Percentiles rank a stretch among this genome's conserved stretches.
These are phyloP conservation scores for Melanophora roralis DNA, from an alignment of 2,888 invertebrate genomes.

Conservation along the genomic window DNA sequence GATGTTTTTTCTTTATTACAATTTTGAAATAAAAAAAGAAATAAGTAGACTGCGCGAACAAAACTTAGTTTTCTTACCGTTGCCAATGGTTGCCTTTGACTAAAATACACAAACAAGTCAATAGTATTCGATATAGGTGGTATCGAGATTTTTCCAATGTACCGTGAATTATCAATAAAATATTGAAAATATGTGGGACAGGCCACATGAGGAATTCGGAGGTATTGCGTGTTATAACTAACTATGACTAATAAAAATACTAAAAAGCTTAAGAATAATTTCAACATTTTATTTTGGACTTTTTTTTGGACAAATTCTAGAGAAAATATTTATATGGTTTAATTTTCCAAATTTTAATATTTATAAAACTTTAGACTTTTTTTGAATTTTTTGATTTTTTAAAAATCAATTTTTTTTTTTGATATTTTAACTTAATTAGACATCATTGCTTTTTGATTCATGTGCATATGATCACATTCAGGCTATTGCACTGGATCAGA, in stretches of 20 bases:
- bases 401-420: neutral
- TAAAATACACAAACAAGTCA: conserved; percentile 64
- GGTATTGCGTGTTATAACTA: conserved; percentile 1
- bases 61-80: conserved; percentile 64
- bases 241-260: conserved; percentile 18
- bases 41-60: too few species aligned
- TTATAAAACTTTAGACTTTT: too few species aligned
- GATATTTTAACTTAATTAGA: neutral
- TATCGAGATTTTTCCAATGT: conserved; percentile 66
- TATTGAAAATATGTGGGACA: conserved; percentile 70
- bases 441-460: neutral
- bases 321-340: too few species aligned
- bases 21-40: too few species aligned
- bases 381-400: neutral
- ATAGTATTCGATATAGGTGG: conserved; percentile 54
- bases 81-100: conserved; percentile 64
- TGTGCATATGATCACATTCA: too few species aligned
- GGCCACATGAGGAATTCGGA: conserved; percentile 65
- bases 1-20: too few species aligned
- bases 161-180: conserved; percentile 50
- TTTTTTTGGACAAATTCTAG: too few species aligned
- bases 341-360: neutral
- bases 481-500: too few species aligned
- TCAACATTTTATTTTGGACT: conserved; percentile 28
- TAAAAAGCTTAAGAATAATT: neutral